Evolutionary conservation across 2,888 invertebrate species (phyloP), one percentile per base, ranked within the genome.

Genomic region (Lingula anatina): DNA sequence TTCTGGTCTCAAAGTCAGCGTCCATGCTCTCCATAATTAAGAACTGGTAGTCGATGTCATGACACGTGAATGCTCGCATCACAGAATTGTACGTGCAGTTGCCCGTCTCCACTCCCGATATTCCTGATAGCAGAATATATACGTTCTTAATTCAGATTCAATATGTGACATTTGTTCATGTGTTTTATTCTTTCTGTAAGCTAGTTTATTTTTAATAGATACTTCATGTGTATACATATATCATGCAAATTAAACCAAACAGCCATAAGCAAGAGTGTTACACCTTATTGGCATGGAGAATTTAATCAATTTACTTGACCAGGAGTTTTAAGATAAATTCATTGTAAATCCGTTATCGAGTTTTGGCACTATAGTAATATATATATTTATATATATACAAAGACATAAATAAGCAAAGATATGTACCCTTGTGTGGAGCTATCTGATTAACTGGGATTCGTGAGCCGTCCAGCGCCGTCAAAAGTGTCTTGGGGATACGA

Each of bases 1-100:
- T 49, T 23, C 48, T 47, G 15, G 7, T 23, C 26, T 47, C 48
- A 4, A 27, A 49, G 21, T 47, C 48, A 20, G 3, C 5, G 35
- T 47, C 48, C 46, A 47, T 47, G 35, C 26, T 47, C 15, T 23
- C 46, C 15, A 47, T 47, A 4, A 47, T 20, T 9, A 47, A 20
- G 23, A 21, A 15, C n/a, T n/a, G n/a, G 35, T 47, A 47, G n/a
- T 44, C 23, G 15, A 28, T 5, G 36, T 36, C 25, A 18, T 47
- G 31, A 50, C 49, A 49, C 18, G 28, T 25, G 21, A 50, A 49
- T n/a, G 37, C 47, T 7, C 20, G 15, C 47, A 46, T 48, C 18
- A 18, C 25, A n/a, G n/a, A 5, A 5, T 27, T 31, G 18, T 9
- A 47, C 5, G 44, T 46, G 23, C 49, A 49, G 47, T 49, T 49